phyloP scores from a whole-genome alignment of 2,888 invertebrate species.

The Cerastoderma edule region DNA sequence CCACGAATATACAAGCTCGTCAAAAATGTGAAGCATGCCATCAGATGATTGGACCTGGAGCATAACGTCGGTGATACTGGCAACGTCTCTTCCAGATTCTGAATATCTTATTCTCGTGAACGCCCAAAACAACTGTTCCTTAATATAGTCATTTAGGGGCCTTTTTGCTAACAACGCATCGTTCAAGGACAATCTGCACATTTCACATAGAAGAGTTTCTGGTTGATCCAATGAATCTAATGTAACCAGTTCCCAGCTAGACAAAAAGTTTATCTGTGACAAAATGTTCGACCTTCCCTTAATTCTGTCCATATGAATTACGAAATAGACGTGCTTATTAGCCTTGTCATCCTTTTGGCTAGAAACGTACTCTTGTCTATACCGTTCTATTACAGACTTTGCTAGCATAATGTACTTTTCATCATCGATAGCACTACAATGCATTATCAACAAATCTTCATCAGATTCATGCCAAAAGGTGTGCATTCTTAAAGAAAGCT shows the following conservation, averaged over 20 bases:
- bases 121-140: conserved; percentile 64
- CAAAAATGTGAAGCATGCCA: conserved; percentile 22
- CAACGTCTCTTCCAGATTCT: conserved; percentile 36
- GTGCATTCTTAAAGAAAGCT: conserved; percentile 48
- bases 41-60: conserved; percentile 28
- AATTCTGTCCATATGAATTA: conserved; percentile 44
- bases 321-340: conserved; percentile 42
- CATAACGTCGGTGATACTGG: conserved; percentile 47
- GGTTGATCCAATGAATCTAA: conserved; percentile 58
- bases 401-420: conserved; percentile 60
- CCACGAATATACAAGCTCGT: conserved; percentile 14
- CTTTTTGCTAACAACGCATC: conserved; percentile 43
- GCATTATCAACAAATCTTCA: conserved; percentile 50
- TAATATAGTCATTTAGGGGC: conserved; percentile 39
- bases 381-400: conserved; percentile 55
- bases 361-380: conserved; percentile 19
- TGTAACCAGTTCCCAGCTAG: conserved; percentile 60
- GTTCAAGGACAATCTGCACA: conserved; percentile 25
- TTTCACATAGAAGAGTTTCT: conserved; percentile 28
- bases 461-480: conserved; percentile 54
- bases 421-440: conserved; percentile 61
- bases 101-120: conserved; percentile 63
- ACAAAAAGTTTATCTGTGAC: conserved; percentile 62
- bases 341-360: too few relatives aligned
- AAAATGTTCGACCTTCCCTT: conserved; percentile 21